phyloP scores from a whole-genome alignment of 2,797 vertebrate genomes.

The Morelia viridis region DNA sequence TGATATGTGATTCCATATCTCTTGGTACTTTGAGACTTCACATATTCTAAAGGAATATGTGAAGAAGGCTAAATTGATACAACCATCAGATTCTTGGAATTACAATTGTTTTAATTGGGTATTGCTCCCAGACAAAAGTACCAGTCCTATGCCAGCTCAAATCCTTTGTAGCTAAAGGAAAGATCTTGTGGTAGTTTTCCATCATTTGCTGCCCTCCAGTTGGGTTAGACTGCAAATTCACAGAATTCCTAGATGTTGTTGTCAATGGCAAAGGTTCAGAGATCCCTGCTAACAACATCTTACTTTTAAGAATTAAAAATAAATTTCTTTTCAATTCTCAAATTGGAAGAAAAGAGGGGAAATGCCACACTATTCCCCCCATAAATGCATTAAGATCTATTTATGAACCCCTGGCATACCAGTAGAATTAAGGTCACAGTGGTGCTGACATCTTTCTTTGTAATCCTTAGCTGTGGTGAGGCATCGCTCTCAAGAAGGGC shows the following conservation, averaged over 20 bases:
- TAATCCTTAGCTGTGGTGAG: background rate
- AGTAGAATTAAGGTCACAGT: background rate
- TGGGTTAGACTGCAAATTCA: too few relatives aligned
- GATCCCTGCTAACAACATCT: too few relatives aligned
- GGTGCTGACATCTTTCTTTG: background rate
- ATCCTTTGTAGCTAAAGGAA: background rate
- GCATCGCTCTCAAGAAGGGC: too few relatives aligned
- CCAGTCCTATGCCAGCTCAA: background rate
- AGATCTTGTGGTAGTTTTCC: background rate
- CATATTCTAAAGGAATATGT: too few relatives aligned
- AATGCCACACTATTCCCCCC: background rate
- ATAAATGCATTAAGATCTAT: background rate
- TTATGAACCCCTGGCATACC: background rate
- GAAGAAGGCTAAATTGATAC: background rate
- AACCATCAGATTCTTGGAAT: background rate
- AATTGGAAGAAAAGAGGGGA: background rate
- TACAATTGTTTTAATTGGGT: background rate
- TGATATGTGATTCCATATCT: too few relatives aligned
- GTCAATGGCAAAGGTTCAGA: too few relatives aligned
- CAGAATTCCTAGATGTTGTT: too few relatives aligned
- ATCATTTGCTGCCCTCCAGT: too few relatives aligned
- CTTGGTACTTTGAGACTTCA: too few relatives aligned
- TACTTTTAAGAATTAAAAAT: too few relatives aligned
- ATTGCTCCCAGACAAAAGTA: background rate
- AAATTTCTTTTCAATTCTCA: too few relatives aligned